Percentiles rank a stretch among this genome's conserved stretches.
Evolutionary conservation across 30 jellyfish, hydroid and myxozoan species (phyloP).

Genomic region (Turritopsis rubra): DNA sequence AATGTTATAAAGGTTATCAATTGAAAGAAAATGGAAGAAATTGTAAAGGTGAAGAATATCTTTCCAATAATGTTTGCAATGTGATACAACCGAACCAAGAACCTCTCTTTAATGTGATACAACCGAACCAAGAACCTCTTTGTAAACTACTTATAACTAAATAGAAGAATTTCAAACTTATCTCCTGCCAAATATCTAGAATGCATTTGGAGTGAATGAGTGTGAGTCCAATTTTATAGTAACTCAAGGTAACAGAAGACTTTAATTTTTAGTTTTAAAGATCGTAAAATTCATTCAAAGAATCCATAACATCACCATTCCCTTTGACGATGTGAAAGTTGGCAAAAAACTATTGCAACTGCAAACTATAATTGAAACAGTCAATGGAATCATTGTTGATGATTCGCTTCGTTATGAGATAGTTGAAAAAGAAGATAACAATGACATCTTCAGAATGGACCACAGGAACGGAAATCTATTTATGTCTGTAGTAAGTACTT

Average conservation of each 20-base stretch:
- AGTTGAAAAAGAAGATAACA: not conserved
- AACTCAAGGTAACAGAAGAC: too few species aligned
- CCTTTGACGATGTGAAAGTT: not conserved
- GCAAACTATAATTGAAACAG: not conserved
- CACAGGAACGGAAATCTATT: not conserved
- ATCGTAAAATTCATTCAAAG: not conserved
- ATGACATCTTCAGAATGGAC: not conserved
- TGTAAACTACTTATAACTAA: too few species aligned
- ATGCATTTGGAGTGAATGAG: too few species aligned
- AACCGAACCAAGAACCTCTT: too few species aligned
- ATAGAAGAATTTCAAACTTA: too few species aligned
- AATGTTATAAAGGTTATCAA: conserved; percentile 62
- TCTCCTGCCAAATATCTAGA: too few species aligned
- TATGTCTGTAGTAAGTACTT: not conserved
- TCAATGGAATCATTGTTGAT: not conserved
- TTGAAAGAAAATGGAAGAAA: conserved; percentile 45
- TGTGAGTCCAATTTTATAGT: too few species aligned
- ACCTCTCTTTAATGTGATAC: too few species aligned
- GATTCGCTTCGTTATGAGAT: not conserved
- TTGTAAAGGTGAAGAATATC: conserved; percentile 43
- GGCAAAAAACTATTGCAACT: not conserved
- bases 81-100: too few species aligned
- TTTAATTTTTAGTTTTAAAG: conserved; percentile 7
- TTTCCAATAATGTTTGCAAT: too few species aligned
- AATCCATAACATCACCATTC: not conserved